phyloP scores from a whole-genome alignment of 2,113 vertebrate species.

The Vimba vimba region DNA sequence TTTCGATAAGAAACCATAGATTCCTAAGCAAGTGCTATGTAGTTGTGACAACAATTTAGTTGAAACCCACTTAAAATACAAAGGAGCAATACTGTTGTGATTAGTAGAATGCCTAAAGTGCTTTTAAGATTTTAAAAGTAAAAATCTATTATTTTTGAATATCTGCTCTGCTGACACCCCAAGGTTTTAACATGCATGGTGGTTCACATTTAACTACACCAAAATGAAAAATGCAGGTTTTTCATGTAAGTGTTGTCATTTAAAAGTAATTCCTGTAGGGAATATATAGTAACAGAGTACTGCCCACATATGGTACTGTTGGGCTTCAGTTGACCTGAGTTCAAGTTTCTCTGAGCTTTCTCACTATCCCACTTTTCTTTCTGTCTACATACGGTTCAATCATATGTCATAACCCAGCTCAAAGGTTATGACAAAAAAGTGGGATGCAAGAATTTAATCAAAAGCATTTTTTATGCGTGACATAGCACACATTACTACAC shows the following conservation, averaged over 20 bases:
- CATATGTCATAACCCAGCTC: no score
- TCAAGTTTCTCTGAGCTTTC: no score
- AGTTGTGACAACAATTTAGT: background rate
- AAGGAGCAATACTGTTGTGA: background rate
- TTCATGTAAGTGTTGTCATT: background rate
- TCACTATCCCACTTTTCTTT: no score
- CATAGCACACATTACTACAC: no score
- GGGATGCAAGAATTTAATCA: no score
- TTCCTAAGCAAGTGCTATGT: background rate
- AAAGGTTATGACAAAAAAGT: no score
- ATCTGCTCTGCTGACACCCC: background rate
- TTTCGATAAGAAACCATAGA: background rate
- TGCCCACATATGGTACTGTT: background rate
- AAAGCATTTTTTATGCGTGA: no score
- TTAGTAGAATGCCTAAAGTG: background rate
- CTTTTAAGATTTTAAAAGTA: background rate
- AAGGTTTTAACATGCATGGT: background rate
- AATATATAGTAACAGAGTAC: constrained; percentile 36
- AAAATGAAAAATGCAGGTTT: background rate
- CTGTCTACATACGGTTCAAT: no score
- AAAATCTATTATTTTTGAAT: background rate
- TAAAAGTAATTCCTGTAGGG: background rate
- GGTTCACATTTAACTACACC: background rate
- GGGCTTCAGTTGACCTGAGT: no score
- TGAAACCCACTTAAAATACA: background rate